phyloP scores from a whole-genome alignment of 1,140 invertebrate species.

The Acromyrmex heyeri region DNA sequence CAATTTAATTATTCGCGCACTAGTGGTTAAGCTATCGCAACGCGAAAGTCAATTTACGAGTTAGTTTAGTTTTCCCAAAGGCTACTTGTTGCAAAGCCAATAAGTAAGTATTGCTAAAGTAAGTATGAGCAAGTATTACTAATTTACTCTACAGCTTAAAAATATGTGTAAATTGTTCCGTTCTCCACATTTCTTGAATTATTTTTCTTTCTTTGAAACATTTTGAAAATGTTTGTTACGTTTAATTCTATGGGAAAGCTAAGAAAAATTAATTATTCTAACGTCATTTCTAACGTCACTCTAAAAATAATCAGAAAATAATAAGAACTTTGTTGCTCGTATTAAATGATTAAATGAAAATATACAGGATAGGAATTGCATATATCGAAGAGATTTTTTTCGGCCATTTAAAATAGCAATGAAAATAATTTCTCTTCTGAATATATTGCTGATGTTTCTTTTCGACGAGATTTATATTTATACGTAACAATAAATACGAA shows the following conservation, averaged over 20 bases:
- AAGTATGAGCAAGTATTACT: constrained; percentile 21
- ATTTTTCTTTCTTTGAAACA: neutral
- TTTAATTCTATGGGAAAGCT: neutral
- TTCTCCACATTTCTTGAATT: neutral
- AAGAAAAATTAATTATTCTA: neutral
- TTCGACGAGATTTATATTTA: neutral
- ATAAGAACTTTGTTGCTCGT: neutral
- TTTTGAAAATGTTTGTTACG: neutral
- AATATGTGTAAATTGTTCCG: neutral
- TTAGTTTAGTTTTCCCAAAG: constrained; percentile 33
- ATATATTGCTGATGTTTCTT: neutral
- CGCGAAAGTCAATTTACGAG: constrained; percentile 55
- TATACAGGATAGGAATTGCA: neutral
- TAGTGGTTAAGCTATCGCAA: constrained; percentile 44
- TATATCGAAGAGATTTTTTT: neutral
- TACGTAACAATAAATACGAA: neutral
- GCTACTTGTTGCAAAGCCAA: constrained; percentile 42
- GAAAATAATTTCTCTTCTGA: neutral
- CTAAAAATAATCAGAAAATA: neutral
- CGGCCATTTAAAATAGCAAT: neutral
- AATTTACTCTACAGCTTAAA: constrained; percentile 3
- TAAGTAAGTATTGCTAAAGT: constrained; percentile 32
- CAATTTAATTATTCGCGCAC: constrained; percentile 60
- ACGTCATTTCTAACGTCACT: neutral
- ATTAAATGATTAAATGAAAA: neutral